A percentile compares a stretch with the other conserved stretches of the same genome.
phyloP scores from a whole-genome alignment of 2,113 vertebrate genomes.

The Galemys pyrenaicus region DNA sequence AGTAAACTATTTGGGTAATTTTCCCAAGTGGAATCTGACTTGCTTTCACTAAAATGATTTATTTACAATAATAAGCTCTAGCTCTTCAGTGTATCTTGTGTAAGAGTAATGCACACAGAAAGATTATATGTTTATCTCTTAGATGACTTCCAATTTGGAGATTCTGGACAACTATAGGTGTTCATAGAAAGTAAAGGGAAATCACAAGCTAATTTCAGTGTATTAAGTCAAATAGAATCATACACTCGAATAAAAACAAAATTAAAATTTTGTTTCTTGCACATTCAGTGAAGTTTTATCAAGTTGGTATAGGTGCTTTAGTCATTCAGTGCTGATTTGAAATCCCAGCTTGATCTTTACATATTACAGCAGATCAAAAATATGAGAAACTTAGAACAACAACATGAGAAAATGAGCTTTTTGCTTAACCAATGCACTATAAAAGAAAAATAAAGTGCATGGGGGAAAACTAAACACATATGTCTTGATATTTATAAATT shows the following conservation, averaged over 20 bases:
- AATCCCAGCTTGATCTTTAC: background rate
- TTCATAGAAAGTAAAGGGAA: background rate
- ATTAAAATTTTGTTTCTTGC: background rate
- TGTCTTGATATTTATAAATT: conserved; percentile 17
- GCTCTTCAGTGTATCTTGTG: background rate
- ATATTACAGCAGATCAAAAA: background rate
- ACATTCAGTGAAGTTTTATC: background rate
- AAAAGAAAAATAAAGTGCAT: background rate
- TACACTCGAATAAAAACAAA: background rate
- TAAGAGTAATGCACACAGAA: background rate
- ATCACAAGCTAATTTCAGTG: background rate
- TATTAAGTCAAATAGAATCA: background rate
- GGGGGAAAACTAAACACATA: background rate
- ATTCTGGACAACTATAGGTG: background rate
- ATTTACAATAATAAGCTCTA: background rate
- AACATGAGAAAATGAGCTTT: conserved; percentile 1
- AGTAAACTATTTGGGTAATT: background rate
- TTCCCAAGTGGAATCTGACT: background rate
- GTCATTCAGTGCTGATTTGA: background rate
- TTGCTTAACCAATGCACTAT: background rate
- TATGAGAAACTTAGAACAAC: background rate
- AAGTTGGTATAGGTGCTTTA: background rate
- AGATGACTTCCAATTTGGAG: background rate
- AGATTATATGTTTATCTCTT: conserved; percentile 11
- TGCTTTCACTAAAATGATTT: conserved; percentile 27